phyloP scores from a whole-genome alignment of 2,888 invertebrate species.

The Thecocarcelia acutangulata region DNA sequence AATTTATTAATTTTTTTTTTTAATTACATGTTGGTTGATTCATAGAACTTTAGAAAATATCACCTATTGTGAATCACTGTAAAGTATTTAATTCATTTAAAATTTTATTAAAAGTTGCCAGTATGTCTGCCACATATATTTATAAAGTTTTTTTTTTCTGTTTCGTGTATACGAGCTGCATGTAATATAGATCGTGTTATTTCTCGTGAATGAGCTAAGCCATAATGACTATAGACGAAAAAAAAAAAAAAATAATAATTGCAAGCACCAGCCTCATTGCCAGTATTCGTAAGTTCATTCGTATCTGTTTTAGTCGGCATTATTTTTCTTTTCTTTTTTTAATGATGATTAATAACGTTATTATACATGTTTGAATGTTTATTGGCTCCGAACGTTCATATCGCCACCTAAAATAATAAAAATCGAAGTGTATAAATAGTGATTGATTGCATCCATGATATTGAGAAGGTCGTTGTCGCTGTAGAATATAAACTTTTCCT shows the following conservation, averaged over 20 bases:
- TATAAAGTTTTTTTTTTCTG: constrained; percentile 21
- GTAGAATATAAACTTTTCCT: no score
- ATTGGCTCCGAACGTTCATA: constrained; percentile 16
- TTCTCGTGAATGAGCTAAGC: constrained; percentile 55
- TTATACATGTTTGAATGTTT: constrained; percentile 27
- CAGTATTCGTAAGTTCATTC: constrained; percentile 17
- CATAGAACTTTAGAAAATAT: not conserved
- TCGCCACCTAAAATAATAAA: no score
- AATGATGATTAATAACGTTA: constrained; percentile 62
- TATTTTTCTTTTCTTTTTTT: no score
- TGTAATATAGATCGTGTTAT: constrained; percentile 42
- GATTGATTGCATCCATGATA: no score
- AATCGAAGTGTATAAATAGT: no score
- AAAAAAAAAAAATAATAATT: constrained; percentile 11
- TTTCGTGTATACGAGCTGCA: constrained; percentile 27
- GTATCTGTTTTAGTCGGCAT: constrained; percentile 50
- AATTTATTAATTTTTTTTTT: no score
- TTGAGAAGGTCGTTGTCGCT: no score
- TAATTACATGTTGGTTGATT: no score
- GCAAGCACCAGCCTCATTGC: constrained; percentile 42
- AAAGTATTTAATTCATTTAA: constrained; percentile 41
- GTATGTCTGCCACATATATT: constrained; percentile 60
- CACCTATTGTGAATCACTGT: constrained; percentile 38
- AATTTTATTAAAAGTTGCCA: constrained; percentile 59
- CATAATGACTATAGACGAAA: constrained; percentile 10